Conservation (phyloP, 1,140 invertebrate genomes). For the Euschistus heros region DNA sequence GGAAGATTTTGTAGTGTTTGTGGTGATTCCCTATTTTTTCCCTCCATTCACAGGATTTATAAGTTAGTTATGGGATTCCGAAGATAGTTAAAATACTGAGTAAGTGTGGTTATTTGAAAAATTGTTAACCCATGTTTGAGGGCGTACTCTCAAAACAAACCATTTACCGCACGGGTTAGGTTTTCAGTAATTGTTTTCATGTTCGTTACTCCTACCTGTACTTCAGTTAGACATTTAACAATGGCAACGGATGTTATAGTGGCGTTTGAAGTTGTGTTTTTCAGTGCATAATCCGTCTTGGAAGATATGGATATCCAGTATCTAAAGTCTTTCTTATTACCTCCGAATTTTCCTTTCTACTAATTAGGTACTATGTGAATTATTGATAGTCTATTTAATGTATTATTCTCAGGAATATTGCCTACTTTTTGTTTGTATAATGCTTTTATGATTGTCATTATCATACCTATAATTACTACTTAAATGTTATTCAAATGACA, state of each 20-base stretch:
- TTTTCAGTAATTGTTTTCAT: constrained; percentile 1
- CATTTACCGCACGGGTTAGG: constrained; percentile 18
- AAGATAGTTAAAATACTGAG: constrained; percentile 22
- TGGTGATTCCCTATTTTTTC: constrained; percentile 10
- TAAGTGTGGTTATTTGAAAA: constrained; percentile 21
- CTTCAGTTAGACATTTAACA: background rate
- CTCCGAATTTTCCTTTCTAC: no score
- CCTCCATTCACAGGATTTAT: constrained; percentile 13
- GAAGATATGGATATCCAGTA: background rate
- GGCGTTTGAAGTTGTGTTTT: background rate
- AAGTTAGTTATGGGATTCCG: constrained; percentile 20
- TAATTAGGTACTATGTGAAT: no score
- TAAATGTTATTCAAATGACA: no score
- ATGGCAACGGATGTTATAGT: background rate
- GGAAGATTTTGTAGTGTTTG: constrained; percentile 23
- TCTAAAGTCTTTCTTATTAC: no score
- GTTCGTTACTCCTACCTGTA: background rate
- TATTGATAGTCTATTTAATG: no score
- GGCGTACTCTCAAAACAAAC: constrained; percentile 27
- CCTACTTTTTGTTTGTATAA: no score
- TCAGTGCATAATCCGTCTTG: background rate
- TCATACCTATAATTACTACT: no score
- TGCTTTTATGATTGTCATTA: no score
- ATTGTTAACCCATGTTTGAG: constrained; percentile 23
- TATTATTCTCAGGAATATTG: no score